phyloP scores from a whole-genome alignment of 2,113 vertebrate species.

The Cryptotis parvus region DNA sequence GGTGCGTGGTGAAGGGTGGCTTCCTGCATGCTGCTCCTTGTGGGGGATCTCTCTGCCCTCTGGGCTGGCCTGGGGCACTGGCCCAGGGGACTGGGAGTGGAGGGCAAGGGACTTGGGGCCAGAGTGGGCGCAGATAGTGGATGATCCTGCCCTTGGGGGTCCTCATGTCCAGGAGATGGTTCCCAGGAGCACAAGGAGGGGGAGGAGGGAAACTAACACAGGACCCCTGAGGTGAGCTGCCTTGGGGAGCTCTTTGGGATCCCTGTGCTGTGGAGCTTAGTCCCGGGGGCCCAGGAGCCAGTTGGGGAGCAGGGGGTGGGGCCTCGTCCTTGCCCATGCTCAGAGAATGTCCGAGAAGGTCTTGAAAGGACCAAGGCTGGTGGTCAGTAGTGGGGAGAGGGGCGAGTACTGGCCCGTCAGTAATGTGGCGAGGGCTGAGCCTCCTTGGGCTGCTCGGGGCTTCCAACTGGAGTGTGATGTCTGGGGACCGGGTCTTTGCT shows the following conservation, averaged over 20 bases:
- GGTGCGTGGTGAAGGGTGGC: not conserved
- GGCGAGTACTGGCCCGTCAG: no score
- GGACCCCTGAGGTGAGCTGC: not conserved
- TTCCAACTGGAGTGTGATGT: no score
- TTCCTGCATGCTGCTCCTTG: not conserved
- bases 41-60: not conserved
- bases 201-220: not conserved
- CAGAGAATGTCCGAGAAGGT: not conserved
- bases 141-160: not conserved
- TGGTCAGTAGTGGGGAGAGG: no score
- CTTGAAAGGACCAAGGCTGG: not conserved
- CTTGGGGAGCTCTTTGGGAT: no score
- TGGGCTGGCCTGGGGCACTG: no score
- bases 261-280: not conserved
- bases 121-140: not conserved
- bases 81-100: not conserved
- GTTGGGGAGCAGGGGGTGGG: no score
- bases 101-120: not conserved
- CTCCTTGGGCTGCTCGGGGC: not conserved
- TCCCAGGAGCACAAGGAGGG: not conserved
- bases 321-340: no score
- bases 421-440: rapidly evolving
- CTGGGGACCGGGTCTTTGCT: not conserved
- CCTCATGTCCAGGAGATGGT: not conserved
- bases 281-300: not conserved